Evolutionary conservation across 2,888 invertebrate species (phyloP), one percentile per base, ranked within the genome.

Genomic region (Chirona hameri): DNA sequence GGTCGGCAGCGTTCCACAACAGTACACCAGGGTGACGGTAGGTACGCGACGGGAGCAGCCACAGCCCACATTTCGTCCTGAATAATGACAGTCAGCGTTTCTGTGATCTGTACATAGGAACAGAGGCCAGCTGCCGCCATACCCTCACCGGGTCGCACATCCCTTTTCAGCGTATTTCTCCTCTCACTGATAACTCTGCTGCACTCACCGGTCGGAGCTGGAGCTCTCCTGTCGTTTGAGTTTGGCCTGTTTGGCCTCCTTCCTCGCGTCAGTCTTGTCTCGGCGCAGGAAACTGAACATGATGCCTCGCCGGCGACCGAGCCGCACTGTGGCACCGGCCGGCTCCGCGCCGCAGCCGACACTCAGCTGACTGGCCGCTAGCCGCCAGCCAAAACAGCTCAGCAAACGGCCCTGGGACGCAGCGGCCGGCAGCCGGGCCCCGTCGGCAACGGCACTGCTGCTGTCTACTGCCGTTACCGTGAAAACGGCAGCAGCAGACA

Each of bases 211-310:
- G 60, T 60, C 60, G n/a, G 60, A 60, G 2, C n/a, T n/a, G n/a
- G 24, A 9, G 60, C 60, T 60, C 60, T 60, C 60, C 60, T n/a
- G 60, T 24, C 60, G 60, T 5, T n/a, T 24, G n/a, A 9, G 4
- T n/a, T 60, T 60, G 60, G 60, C n/a, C 60, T 60, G 60, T n/a
- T 60, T 60, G n/a, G 60, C 60, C 60, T 24, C 60, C 60, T n/a
- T 24, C 60, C n/a, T 60, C n/a, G 60, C 60, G 60, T 60, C 60
- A 9, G n/a, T n/a, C 60, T 60, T 60, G 60, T 60, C 60, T 24
- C 60, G 60, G n/a, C 60, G 24, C 5, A 60, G n/a, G 60, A 60
- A 60, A n/a, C 60, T 60, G 60, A 60, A n/a, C 60, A 60, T 60
- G 60, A n/a, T 60, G 60, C n/a, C 60, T 5, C n/a, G 5, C n/a